Percentiles rank a stretch among this genome's conserved stretches.
These are phyloP conservation scores for Hydrocynus forskahlii DNA, from an alignment of 2,797 vertebrate genomes.

Conservation along the genomic window DNA sequence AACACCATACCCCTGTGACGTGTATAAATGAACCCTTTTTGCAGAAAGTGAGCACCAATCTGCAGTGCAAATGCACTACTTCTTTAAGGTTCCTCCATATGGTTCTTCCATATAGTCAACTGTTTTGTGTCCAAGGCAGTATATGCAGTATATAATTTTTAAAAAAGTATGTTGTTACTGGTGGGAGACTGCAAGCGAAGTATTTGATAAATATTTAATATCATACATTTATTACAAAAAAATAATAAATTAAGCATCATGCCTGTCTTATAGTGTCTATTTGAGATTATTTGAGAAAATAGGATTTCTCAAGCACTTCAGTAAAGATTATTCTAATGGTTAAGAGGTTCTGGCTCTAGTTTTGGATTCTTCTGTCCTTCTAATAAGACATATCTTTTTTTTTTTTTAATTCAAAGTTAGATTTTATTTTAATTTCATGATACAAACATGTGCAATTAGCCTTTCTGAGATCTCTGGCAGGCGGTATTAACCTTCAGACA, in stretches of 20 bases:
- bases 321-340: not conserved
- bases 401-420: not conserved
- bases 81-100: too few species aligned
- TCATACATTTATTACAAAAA: not conserved
- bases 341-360: not conserved
- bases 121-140: too few species aligned
- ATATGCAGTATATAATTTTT: too few species aligned
- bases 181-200: not conserved
- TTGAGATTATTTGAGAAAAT: not conserved
- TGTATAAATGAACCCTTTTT: not conserved
- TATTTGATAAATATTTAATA: not conserved
- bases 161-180: not conserved
- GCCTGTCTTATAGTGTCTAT: not conserved
- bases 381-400: not conserved
- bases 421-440: not conserved
- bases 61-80: too few species aligned
- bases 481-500: not conserved
- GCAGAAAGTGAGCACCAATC: too few species aligned
- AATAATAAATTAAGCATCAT: not conserved
- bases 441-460: not conserved
- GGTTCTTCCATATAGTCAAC: too few species aligned
- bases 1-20: not conserved
- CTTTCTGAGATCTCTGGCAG: not conserved
- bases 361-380: not conserved
- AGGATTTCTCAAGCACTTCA: not conserved